Evolutionary conservation across 2,888 invertebrate species (phyloP).

Genomic region (Anorthoa munda): DNA sequence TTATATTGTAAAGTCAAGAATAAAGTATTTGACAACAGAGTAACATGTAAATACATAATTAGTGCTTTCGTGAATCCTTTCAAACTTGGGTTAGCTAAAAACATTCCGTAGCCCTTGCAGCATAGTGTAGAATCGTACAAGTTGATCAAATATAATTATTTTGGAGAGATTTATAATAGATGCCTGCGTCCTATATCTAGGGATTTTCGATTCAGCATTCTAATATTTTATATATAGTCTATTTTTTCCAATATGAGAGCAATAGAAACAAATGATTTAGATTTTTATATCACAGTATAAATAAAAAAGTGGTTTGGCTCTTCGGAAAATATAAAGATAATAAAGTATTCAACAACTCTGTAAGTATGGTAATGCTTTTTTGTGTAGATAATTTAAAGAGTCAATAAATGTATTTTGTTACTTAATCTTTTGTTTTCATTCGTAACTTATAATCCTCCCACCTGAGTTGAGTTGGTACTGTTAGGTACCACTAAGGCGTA

Average conservation of each 20-base stretch:
- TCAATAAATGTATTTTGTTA: conserved; percentile 41
- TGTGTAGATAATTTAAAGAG: conserved; percentile 7
- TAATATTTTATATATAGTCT: background rate
- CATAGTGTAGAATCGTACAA: background rate
- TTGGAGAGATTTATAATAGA: background rate
- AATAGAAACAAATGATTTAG: background rate
- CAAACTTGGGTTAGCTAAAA: background rate
- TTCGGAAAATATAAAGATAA: background rate
- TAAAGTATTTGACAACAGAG: conserved; percentile 15
- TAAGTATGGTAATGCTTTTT: conserved; percentile 5
- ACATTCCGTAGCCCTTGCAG: background rate
- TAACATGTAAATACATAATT: conserved; percentile 2
- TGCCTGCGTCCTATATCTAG: too few species aligned
- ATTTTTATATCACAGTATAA: background rate
- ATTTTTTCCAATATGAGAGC: background rate
- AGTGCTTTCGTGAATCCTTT: background rate
- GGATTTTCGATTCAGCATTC: background rate
- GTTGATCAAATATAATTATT: background rate
- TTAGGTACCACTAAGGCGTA: too few species aligned
- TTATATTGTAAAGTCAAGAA: background rate
- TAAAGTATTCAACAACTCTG: background rate
- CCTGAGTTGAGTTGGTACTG: too few species aligned
- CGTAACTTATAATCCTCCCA: too few species aligned
- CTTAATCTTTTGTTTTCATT: conserved; percentile 1
- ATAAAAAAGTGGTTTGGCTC: background rate